phyloP scores from a whole-genome alignment of 2,888 invertebrate genomes.

The Chloromyia formosa region DNA sequence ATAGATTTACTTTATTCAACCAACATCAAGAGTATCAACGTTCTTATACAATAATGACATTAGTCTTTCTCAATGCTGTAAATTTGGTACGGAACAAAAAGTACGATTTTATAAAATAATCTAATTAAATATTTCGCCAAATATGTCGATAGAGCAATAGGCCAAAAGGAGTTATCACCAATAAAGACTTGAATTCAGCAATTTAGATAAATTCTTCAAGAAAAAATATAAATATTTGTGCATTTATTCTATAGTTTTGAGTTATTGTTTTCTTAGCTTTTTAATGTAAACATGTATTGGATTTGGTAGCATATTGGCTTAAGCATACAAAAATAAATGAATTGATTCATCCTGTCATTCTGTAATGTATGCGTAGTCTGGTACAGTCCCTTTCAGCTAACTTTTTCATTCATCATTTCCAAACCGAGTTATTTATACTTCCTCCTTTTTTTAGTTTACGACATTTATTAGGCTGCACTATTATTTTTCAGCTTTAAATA shows the following conservation, averaged over 20 bases:
- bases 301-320: background rate
- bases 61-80: background rate
- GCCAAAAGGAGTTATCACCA: background rate
- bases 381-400: background rate
- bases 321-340: conserved; percentile 44
- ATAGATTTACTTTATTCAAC: conserved; percentile 47
- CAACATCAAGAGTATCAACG: conserved; percentile 49
- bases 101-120: background rate
- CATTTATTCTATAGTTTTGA: conserved; percentile 2
- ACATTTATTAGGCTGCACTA: conserved; percentile 5
- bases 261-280: conserved; percentile 2
- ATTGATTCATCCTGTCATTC: background rate
- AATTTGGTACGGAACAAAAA: background rate
- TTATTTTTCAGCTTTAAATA: background rate
- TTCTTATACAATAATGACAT: conserved; percentile 37
- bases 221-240: conserved; percentile 8
- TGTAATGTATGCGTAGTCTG: background rate
- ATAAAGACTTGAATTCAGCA: background rate
- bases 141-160: background rate
- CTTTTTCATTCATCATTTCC: background rate
- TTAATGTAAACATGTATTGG: no score
- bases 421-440: conserved; percentile 15
- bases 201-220: background rate
- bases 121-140: background rate
- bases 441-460: background rate